A percentile compares a stretch with the other conserved stretches of the same genome.
Conservation (phyloP, 2,888 invertebrate species). For the Vanessa cardui region DNA sequence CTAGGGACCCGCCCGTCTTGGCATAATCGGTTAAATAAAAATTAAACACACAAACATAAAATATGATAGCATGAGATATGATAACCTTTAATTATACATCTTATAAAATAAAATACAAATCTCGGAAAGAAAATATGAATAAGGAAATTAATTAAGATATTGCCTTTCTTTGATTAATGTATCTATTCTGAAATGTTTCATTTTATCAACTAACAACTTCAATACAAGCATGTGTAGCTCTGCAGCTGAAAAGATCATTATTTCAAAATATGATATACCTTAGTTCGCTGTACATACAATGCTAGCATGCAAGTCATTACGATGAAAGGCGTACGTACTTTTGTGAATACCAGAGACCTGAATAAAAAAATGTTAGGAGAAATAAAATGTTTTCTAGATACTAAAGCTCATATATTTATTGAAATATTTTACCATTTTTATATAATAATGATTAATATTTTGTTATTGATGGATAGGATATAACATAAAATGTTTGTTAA, state of each 20-base stretch:
- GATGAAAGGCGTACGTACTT: constrained; percentile 15
- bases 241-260: constrained; percentile 3
- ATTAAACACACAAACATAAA: no score
- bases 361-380: not conserved
- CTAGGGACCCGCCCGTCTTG: no score
- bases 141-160: not conserved
- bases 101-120: no score
- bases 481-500: no score
- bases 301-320: constrained; percentile 18
- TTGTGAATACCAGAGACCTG: constrained; percentile 14
- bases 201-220: not conserved
- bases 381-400: not conserved
- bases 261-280: not conserved
- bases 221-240: not conserved
- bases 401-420: not conserved
- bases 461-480: no score
- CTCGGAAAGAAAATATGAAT: no score
- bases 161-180: no score
- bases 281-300: not conserved
- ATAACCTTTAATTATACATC: no score
- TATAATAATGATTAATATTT: no score
- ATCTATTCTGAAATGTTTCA: not conserved
- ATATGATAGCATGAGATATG: no score
- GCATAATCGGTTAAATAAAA: no score
- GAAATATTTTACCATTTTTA: not conserved